phyloP scores from a whole-genome alignment of 2,888 invertebrate genomes.

The Andrena chrysosceles region DNA sequence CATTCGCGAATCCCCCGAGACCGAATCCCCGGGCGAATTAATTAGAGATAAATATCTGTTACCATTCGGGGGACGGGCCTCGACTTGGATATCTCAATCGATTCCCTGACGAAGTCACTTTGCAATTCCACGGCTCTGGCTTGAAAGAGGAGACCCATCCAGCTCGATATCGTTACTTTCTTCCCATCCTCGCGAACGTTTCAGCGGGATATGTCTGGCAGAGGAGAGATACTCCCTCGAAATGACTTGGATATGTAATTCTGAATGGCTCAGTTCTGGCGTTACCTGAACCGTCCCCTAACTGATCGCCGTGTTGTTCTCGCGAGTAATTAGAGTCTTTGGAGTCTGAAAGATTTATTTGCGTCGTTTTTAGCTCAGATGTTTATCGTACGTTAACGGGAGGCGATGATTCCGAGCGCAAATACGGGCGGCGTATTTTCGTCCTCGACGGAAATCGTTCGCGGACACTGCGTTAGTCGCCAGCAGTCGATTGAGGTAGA shows the following conservation, averaged over 20 bases:
- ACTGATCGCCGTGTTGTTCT: neutral
- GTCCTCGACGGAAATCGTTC: neutral
- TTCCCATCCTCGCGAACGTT: neutral
- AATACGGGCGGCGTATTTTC: neutral
- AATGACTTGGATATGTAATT: no score
- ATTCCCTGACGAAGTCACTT: neutral
- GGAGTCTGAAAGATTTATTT: slow-evolving; percentile 28
- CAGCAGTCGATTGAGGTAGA: slow-evolving; percentile 17
- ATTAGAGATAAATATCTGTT: slow-evolving; percentile 1
- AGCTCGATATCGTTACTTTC: no score
- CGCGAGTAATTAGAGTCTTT: neutral
- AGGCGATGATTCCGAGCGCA: neutral
- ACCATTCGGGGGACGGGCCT: neutral
- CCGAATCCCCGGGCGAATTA: neutral
- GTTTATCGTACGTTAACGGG: neutral
- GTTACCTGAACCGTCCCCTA: neutral
- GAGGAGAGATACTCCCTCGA: no score
- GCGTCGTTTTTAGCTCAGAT: slow-evolving; percentile 16
- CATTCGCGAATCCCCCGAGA: neutral
- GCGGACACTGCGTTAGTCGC: slow-evolving; percentile 3
- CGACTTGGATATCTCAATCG: neutral
- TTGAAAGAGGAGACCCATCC: no score
- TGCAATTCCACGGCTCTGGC: neutral
- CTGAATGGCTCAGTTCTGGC: neutral
- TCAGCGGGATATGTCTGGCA: neutral